Base-by-base conservation (phyloP, 1,140 invertebrate genomes). In the Oryzaephilus surinamensis region DNA sequence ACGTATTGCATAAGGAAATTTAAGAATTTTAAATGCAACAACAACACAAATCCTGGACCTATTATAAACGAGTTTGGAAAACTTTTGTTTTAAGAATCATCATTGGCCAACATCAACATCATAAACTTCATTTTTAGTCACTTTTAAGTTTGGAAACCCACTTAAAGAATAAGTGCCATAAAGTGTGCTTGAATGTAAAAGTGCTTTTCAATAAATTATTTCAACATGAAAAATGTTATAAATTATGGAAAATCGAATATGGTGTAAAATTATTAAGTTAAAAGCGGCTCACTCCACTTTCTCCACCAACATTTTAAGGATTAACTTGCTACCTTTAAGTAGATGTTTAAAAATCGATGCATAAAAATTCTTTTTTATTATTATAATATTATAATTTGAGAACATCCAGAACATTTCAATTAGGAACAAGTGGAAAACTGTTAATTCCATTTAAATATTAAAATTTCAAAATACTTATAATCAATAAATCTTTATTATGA, bases 131-230 rank as follows among this genome's bases (percentile, higher is more conserved):
- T 47, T 39, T 51, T 46, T 46, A 46, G 45, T 38, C 37, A 49
- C 43, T 45, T 29, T 41, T 45, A 49, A 23, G 45, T 49, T 31
- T 20, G 29, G 37, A 24, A 35, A 38, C 37, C 45, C 45, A 44
- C 48, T 47, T 37, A 31, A 43, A 32, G 39, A 48, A 43, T 51
- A 51, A 51, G 48, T 47, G 36, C 48, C 48, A 48, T 51, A 51
- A 54, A 54, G 45, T 45, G 52, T 47, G 43, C 45, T 51, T 43
- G 41, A 52, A 43, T 54, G 50, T 50, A 45, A 52, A 54, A 54
- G 52, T 54, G 52, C 49, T 54, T 54, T 50, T 41, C 52, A 47
- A 54, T 54, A 52, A 54, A 52, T 54, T 54, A 54, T 52, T 54
- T 50, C 46, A 50, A 54, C 52, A 38, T 27, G 41, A 45, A 52